These are phyloP conservation scores for Ormyrus thymus DNA, from an alignment of 2,888 invertebrate species.

Conservation along the genomic window DNA sequence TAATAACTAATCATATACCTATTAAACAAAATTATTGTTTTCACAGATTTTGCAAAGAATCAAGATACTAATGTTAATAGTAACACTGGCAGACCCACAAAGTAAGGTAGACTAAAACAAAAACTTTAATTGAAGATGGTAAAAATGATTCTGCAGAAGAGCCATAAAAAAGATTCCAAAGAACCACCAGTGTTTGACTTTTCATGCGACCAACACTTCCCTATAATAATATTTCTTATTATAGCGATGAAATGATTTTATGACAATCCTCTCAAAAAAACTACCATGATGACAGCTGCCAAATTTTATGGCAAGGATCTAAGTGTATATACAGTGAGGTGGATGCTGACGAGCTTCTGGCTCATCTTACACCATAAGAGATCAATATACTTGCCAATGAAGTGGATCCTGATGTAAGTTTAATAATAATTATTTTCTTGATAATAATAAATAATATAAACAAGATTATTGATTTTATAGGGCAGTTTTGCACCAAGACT, in stretches of 20 bases:
- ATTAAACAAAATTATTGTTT: conserved; percentile 31
- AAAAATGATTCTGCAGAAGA: conserved; percentile 71
- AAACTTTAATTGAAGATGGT: conserved; percentile 80
- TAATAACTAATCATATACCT: background rate
- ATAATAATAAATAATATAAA: background rate
- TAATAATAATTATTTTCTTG: background rate
- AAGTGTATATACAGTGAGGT: conserved; percentile 95
- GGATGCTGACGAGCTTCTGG: conserved; percentile 95
- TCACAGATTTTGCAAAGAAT: conserved; percentile 80
- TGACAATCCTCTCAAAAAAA: conserved; percentile 84
- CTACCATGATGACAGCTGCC: conserved; percentile 78
- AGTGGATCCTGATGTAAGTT: conserved; percentile 99
- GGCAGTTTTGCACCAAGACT: conserved; percentile 95
- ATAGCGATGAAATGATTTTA: too few species aligned
- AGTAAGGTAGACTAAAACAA: conserved; percentile 85
- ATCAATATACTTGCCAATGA: conserved; percentile 98
- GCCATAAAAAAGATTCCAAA: conserved; percentile 68
- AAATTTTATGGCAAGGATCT: conserved; percentile 88
- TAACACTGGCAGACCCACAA: conserved; percentile 82
- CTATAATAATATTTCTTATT: too few species aligned
- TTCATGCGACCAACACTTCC: too few species aligned
- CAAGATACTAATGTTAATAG: conserved; percentile 76
- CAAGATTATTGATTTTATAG: conserved; percentile 77
- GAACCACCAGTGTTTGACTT: too few species aligned
- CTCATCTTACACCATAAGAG: conserved; percentile 95